Percentiles rank a stretch among this genome's conserved stretches.
phyloP scores from a whole-genome alignment of 2,113 vertebrate species.

The Ranitomeya variabilis region DNA sequence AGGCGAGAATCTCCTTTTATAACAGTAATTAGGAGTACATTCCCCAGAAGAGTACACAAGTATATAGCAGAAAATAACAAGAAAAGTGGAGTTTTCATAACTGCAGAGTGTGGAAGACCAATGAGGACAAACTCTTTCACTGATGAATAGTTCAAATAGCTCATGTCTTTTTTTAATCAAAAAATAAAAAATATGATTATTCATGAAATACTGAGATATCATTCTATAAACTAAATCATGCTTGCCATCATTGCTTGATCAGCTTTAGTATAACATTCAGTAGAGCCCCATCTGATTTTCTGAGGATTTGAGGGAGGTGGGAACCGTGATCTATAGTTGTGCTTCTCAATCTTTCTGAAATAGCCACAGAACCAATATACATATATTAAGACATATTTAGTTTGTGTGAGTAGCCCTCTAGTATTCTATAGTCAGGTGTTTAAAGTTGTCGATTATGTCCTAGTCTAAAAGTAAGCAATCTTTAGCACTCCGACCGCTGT shows the following conservation, averaged over 20 bases:
- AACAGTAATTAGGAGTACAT: constrained; percentile 62
- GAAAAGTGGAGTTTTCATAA: constrained; percentile 57
- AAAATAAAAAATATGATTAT: neutral
- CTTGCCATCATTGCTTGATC: neutral
- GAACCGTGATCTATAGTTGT: neutral
- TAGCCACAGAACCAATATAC: neutral
- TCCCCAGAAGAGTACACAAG: constrained; percentile 64
- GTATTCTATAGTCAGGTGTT: no score
- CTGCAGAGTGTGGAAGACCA: constrained; percentile 44
- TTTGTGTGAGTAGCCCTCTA: neutral
- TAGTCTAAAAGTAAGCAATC: no score
- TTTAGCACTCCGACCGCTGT: no score
- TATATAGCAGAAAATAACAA: constrained; percentile 64
- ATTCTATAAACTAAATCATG: neutral
- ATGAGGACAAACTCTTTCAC: constrained; percentile 39
- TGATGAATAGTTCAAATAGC: constrained; percentile 14
- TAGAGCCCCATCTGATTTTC: neutral
- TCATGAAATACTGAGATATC: neutral
- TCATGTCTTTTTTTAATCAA: constrained; percentile 9
- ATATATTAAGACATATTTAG: neutral
- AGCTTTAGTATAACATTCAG: neutral
- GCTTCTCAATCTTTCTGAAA: neutral
- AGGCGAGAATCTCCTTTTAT: constrained; percentile 60
- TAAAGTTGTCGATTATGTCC: no score
- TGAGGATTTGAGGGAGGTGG: neutral